phyloP scores from a whole-genome alignment of 2,797 vertebrate species.

The Myripristis jacobus region DNA sequence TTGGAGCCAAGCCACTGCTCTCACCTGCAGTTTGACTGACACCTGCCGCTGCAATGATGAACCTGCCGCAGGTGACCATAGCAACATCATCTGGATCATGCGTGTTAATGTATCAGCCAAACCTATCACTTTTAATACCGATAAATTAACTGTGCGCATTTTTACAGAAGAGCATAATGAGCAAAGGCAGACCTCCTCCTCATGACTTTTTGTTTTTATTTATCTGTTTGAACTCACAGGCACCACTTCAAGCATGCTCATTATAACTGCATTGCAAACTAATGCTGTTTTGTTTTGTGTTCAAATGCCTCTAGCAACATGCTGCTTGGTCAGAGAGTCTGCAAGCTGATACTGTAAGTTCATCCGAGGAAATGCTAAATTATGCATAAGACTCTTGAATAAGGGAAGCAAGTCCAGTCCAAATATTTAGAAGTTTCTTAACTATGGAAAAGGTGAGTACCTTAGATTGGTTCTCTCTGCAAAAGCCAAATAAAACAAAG shows the following conservation, averaged over 20 bases:
- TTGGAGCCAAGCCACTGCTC: background rate
- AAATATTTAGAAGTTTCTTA: constrained; percentile 4
- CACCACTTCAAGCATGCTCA: too few relatives aligned
- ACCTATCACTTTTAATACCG: background rate
- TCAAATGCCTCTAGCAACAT: background rate
- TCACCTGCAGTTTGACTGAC: constrained; percentile 48
- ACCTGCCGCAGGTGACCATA: background rate
- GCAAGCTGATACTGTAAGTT: constrained; percentile 22
- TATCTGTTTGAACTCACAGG: too few relatives aligned
- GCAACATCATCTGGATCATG: too few relatives aligned
- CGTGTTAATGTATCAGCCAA: background rate
- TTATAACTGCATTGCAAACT: background rate
- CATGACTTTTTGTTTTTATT: too few relatives aligned
- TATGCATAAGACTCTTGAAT: constrained; percentile 12
- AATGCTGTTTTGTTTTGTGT: background rate
- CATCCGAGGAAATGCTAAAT: constrained; percentile 21
- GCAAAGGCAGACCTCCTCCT: background rate
- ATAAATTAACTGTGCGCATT: background rate
- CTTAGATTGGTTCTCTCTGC: background rate
- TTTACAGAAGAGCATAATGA: background rate
- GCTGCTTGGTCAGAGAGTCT: background rate
- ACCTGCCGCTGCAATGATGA: constrained; percentile 47
- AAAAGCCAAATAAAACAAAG: background rate
- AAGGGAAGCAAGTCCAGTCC: background rate
- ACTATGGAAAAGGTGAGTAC: constrained; percentile 12